Percentiles rank a stretch among this genome's conserved stretches.
phyloP scores from a whole-genome alignment of 2,797 vertebrate genomes.

The Neosalanx taihuensis region DNA sequence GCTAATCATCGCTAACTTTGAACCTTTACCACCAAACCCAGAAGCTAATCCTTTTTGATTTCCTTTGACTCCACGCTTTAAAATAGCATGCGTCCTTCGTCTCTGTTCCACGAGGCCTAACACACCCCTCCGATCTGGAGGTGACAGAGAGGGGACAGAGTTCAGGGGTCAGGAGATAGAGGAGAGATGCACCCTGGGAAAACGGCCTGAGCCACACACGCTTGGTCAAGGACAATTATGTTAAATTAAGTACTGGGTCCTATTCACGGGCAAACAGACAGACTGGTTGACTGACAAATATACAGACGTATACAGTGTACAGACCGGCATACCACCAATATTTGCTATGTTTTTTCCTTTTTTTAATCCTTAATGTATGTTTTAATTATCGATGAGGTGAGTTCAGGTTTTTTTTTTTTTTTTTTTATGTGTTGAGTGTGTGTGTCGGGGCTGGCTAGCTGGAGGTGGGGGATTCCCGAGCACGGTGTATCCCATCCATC shows the following conservation, averaged over 20 bases:
- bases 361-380: not conserved
- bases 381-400: not conserved
- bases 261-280: constrained; percentile 9
- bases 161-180: constrained; percentile 46
- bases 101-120: not conserved
- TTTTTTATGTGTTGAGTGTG: constrained; percentile 21
- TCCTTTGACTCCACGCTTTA: constrained; percentile 24
- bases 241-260: too few species aligned
- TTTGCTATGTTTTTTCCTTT: not conserved
- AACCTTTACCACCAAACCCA: constrained; percentile 16
- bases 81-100: constrained; percentile 45
- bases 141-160: constrained; percentile 40
- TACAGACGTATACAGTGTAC: not conserved
- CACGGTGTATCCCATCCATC: constrained; percentile 65
- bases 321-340: too few species aligned
- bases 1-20: constrained; percentile 40
- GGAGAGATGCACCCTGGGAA: constrained; percentile 52
- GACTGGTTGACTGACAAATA: not conserved
- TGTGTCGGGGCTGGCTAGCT: constrained; percentile 17
- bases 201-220: constrained; percentile 46
- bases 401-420: not conserved
- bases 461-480: constrained; percentile 50
- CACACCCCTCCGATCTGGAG: constrained; percentile 21
- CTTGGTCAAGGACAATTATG: too few species aligned
- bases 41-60: not conserved